phyloP scores from a whole-genome alignment of 2,797 vertebrate species.

The Euthynnus affinis region DNA sequence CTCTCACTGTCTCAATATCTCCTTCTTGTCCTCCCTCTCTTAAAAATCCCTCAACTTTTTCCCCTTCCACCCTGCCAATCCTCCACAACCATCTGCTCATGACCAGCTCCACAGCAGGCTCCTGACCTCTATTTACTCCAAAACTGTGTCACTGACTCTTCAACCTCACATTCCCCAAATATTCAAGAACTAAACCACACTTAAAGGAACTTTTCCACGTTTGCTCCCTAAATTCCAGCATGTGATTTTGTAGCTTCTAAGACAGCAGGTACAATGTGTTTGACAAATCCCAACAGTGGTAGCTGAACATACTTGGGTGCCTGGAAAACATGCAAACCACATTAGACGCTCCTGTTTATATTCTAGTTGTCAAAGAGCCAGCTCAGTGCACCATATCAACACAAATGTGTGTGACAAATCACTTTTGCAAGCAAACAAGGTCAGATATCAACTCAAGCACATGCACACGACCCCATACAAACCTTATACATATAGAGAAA shows the following conservation, averaged over 20 bases:
- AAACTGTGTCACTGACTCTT: conserved; percentile 50
- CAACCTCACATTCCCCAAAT: conserved; percentile 28
- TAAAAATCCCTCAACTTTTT: conserved; percentile 44
- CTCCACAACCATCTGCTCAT: conserved; percentile 39
- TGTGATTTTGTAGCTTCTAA: conserved; percentile 6
- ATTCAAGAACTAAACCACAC: conserved; percentile 12
- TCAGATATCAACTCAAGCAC: conserved; percentile 45
- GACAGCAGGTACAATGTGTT: conserved; percentile 25
- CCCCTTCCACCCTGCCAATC: conserved; percentile 40
- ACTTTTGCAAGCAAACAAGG: conserved; percentile 62
- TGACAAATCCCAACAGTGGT: conserved; percentile 14
- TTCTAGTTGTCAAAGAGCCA: conserved; percentile 61
- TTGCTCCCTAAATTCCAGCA: conserved; percentile 7
- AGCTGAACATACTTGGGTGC: conserved; percentile 20
- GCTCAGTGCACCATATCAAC: conserved; percentile 67
- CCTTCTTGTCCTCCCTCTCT: conserved; percentile 39
- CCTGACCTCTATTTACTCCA: conserved; percentile 50
- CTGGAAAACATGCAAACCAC: conserved; percentile 50
- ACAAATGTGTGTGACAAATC: conserved; percentile 71
- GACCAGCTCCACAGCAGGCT: conserved; percentile 34
- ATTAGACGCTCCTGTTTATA: conserved; percentile 55
- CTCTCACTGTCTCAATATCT: conserved; percentile 71
- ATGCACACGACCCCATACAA: conserved; percentile 14
- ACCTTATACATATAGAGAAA: conserved; percentile 51
- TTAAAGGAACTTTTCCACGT: conserved; percentile 15